Conservation (phyloP, 2,797 vertebrate genomes). For the Synanceia verrucosa region DNA sequence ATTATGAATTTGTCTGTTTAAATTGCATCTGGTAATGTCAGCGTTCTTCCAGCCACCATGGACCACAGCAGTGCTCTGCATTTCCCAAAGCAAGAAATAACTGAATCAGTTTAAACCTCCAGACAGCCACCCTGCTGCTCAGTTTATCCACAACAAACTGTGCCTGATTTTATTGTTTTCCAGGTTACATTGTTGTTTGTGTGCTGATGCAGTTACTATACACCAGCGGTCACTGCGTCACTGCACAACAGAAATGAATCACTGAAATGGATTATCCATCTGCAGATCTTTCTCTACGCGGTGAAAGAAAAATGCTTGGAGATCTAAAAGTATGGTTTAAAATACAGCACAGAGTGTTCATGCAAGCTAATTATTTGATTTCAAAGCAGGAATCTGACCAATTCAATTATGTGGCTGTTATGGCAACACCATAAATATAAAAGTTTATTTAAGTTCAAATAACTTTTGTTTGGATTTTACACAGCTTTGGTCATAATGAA, state of each 20-base stretch:
- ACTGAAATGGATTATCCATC: slow-evolving; percentile 2
- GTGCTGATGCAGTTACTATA: neutral
- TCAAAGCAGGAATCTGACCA: neutral
- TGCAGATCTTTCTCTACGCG: neutral
- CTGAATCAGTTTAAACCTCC: too few species aligned
- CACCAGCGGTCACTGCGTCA: too few species aligned
- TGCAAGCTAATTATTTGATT: neutral
- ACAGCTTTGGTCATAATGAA: neutral
- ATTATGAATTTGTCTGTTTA: neutral
- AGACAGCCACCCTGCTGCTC: too few species aligned
- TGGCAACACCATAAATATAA: too few species aligned
- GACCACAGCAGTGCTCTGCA: neutral
- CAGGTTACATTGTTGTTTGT: neutral
- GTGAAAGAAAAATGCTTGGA: neutral
- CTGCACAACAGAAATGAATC: neutral
- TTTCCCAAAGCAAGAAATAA: neutral
- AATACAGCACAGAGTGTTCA: neutral
- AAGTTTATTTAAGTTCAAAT: neutral
- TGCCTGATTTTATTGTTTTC: neutral
- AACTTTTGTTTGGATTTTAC: neutral
- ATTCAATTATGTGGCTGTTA: neutral
- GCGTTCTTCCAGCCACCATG: neutral
- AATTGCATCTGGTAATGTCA: neutral
- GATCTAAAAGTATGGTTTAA: neutral
- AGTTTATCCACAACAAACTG: neutral